These are phyloP conservation scores for Drosophila histrio DNA, from an alignment of 2,888 invertebrate genomes.

Conservation along the genomic window DNA sequence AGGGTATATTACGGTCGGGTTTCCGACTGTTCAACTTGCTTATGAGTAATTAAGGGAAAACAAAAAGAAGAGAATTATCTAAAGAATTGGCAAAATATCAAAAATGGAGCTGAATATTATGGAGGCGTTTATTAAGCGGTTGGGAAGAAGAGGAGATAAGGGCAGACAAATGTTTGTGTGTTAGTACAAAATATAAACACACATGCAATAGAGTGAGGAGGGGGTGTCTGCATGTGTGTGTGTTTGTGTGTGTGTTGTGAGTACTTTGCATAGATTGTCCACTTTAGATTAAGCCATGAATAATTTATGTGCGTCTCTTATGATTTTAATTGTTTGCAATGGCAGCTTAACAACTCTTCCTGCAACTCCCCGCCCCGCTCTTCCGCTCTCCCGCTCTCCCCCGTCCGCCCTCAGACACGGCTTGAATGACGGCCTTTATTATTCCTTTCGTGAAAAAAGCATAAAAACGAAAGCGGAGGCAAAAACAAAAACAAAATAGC, in stretches of 20 bases:
- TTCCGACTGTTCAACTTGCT: no score
- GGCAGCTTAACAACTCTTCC: conserved; percentile 79
- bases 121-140: neutral
- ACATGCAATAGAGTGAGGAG: conserved; percentile 5
- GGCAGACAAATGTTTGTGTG: neutral
- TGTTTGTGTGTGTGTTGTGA: conserved; percentile 34
- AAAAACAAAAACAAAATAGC: conserved; percentile 69
- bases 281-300: conserved; percentile 83
- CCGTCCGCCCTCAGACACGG: conserved; percentile 8
- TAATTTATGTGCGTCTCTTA: conserved; percentile 84
- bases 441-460: conserved; percentile 58
- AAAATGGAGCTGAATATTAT: neutral
- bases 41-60: conserved; percentile 5
- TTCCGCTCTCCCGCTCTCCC: neutral
- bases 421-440: conserved; percentile 47
- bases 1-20: no score
- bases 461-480: conserved; percentile 65
- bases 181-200: neutral
- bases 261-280: conserved; percentile 83
- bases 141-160: neutral
- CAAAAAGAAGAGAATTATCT: neutral
- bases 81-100: neutral
- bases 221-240: conserved; percentile 5
- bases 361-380: conserved; percentile 7
- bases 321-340: conserved; percentile 84